A percentile compares a stretch with the other conserved stretches of the same genome.
These are phyloP conservation scores for Bombus terrestris DNA, from an alignment of 1,140 invertebrate species.

Conservation along the genomic window DNA sequence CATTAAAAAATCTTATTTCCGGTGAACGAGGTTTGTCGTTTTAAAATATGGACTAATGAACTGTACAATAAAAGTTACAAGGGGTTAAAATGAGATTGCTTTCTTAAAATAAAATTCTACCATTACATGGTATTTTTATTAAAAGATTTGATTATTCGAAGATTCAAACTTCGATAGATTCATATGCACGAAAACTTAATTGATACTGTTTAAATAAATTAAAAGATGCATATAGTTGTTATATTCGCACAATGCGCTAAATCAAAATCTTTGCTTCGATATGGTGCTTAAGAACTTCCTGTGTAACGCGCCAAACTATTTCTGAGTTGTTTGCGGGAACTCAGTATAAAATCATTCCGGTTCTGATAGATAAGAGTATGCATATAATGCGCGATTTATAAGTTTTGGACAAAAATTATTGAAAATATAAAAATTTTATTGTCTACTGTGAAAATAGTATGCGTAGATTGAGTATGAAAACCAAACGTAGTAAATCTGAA, in stretches of 20 bases:
- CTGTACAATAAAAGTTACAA: neutral
- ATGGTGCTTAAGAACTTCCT: neutral
- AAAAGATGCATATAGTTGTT: neutral
- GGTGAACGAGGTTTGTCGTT: neutral
- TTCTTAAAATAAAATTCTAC: neutral
- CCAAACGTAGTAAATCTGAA: slow-evolving; percentile 76
- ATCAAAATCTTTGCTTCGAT: neutral
- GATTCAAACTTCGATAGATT: neutral
- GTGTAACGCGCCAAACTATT: slow-evolving; percentile 3
- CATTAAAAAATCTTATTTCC: neutral
- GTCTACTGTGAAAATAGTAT: slow-evolving; percentile 31
- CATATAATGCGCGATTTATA: neutral
- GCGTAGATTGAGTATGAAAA: slow-evolving; percentile 64
- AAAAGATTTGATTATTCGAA: too few relatives aligned
- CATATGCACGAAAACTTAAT: neutral
- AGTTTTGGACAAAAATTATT: neutral
- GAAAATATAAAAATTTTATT: neutral
- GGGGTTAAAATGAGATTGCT: neutral
- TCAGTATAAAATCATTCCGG: neutral
- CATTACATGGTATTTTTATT: neutral
- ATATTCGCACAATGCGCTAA: neutral
- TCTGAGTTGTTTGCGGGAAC: slow-evolving; percentile 6
- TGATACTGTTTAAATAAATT: neutral
- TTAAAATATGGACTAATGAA: neutral
- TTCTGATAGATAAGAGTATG: neutral